These are phyloP conservation scores for Solenopsis fugax DNA, from an alignment of 1,140 invertebrate species.

Conservation along the genomic window DNA sequence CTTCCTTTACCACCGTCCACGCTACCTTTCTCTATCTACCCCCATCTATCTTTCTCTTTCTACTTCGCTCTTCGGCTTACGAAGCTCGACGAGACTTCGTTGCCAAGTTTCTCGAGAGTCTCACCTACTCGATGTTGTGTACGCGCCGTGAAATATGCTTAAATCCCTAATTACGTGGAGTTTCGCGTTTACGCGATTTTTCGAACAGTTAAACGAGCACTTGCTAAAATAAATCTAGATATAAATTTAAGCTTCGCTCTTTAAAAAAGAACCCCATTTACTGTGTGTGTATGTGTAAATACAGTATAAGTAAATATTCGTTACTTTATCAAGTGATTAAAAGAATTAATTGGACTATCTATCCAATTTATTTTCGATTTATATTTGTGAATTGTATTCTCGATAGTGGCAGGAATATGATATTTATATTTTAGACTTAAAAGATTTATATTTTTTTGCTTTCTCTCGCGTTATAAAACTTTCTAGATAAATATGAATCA, in stretches of 20 bases:
- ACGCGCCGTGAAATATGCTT: constrained; percentile 57
- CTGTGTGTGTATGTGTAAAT: no score
- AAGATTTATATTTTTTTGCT: background rate
- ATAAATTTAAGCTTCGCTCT: background rate
- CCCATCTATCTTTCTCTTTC: background rate
- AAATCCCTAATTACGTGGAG: constrained; percentile 51
- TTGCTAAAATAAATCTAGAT: constrained; percentile 8
- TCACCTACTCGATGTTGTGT: constrained; percentile 58
- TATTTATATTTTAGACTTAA: background rate
- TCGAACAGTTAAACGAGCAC: constrained; percentile 31
- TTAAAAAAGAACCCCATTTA: background rate
- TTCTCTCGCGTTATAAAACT: background rate
- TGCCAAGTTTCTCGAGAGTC: constrained; percentile 55
- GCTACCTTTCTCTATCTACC: constrained; percentile 36
- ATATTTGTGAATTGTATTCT: background rate
- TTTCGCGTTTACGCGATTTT: constrained; percentile 45
- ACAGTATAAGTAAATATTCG: background rate
- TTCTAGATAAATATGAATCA: background rate
- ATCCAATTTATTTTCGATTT: constrained; percentile 9
- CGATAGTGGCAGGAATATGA: background rate
- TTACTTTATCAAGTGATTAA: background rate
- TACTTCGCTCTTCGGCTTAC: constrained; percentile 29
- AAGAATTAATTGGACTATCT: background rate
- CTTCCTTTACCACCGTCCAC: constrained; percentile 34
- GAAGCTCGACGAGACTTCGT: constrained; percentile 42